Evolutionary conservation across 2,888 invertebrate genomes (phyloP).

Genomic region (Amorpha juglandis): DNA sequence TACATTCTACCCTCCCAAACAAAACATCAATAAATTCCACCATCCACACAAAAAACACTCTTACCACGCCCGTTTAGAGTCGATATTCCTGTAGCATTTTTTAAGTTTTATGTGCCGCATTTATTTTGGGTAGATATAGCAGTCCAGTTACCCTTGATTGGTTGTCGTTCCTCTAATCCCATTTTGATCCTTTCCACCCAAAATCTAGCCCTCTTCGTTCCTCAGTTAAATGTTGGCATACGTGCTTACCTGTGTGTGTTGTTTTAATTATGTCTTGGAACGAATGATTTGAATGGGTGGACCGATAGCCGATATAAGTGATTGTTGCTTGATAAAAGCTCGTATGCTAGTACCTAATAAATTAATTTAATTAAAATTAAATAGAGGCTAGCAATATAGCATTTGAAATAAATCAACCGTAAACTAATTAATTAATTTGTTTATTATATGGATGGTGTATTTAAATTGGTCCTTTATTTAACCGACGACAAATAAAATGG

Average conservation of each 20-base stretch:
- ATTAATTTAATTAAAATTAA: neutral
- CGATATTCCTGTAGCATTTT: constrained; percentile 41
- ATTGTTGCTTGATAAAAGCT: neutral
- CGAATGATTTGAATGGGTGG: neutral
- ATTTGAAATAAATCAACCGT: too few species aligned
- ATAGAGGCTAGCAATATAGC: too few species aligned
- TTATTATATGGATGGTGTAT: too few species aligned
- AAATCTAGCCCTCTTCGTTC: constrained; percentile 82
- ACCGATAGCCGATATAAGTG: neutral
- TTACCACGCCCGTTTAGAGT: constrained; percentile 47
- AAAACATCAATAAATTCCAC: constrained; percentile 82
- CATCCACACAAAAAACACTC: constrained; percentile 49
- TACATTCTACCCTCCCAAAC: constrained; percentile 70
- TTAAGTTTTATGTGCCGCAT: constrained; percentile 82
- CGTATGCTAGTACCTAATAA: neutral
- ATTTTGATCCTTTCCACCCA: constrained; percentile 87
- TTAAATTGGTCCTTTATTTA: too few species aligned
- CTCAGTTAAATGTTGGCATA: constrained; percentile 82
- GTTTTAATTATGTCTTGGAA: neutral
- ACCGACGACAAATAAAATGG: too few species aligned
- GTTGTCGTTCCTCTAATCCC: constrained; percentile 89
- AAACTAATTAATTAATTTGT: too few species aligned
- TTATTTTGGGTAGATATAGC: constrained; percentile 84
- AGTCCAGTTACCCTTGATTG: constrained; percentile 87
- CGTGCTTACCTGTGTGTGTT: constrained; percentile 67